Evolutionary conservation across 2,888 invertebrate genomes (phyloP).

Genomic region (Lithophane ornitopus): DNA sequence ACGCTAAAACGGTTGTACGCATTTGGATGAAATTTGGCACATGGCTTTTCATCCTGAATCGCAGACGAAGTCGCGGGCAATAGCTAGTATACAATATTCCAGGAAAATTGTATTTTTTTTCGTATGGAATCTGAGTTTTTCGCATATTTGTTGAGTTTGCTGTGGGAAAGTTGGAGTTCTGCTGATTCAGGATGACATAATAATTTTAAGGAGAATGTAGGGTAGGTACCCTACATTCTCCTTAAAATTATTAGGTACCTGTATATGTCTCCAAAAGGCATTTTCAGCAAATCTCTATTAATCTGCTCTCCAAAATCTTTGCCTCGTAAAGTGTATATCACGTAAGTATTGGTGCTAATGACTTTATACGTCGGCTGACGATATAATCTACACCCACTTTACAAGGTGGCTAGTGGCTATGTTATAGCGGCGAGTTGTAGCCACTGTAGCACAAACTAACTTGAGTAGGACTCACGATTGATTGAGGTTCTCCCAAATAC

Average conservation of each 20-base stretch:
- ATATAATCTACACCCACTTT: constrained; percentile 24
- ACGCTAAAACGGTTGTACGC: too few species aligned
- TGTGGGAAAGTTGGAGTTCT: background rate
- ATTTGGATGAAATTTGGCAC: too few species aligned
- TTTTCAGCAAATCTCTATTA: background rate
- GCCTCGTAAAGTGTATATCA: background rate
- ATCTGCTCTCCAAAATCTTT: background rate
- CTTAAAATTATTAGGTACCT: too few species aligned
- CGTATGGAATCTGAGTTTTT: too few species aligned
- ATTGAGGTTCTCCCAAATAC: constrained; percentile 9
- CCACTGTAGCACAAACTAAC: constrained; percentile 9
- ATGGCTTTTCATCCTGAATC: too few species aligned
- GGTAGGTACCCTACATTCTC: background rate
- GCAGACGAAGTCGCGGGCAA: too few species aligned
- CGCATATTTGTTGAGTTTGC: background rate
- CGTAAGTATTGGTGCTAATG: constrained; percentile 4
- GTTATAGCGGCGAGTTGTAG: background rate
- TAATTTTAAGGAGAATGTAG: background rate
- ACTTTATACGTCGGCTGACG: background rate
- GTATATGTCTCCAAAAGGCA: background rate
- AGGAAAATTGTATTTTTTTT: background rate
- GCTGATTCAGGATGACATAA: background rate
- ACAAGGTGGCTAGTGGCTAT: constrained; percentile 12
- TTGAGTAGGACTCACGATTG: constrained; percentile 6
- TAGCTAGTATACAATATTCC: too few species aligned